Evolutionary conservation across 2,797 vertebrate genomes (phyloP).

Genomic region (Lepus townsendii): DNA sequence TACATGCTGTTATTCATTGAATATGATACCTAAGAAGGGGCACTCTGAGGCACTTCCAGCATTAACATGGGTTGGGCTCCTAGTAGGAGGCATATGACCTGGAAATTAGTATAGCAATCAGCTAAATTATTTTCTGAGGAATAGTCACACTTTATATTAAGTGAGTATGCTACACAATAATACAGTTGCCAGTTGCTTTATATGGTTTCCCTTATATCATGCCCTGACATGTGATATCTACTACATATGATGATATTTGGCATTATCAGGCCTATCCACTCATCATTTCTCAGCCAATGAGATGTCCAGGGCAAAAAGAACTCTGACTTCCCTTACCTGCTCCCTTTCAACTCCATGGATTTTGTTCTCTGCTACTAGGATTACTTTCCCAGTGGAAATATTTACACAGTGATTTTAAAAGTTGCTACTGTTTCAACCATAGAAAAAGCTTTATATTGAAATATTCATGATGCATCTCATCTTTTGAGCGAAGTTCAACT

Average conservation of each 20-base stretch:
- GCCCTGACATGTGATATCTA: background rate
- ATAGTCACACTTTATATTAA: background rate
- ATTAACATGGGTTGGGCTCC: background rate
- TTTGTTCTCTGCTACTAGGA: background rate
- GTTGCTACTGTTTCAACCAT: background rate
- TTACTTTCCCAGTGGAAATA: background rate
- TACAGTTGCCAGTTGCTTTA: background rate
- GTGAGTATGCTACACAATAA: background rate
- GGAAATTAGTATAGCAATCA: background rate
- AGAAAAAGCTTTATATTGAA: background rate
- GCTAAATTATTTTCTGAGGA: background rate
- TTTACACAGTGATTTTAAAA: background rate
- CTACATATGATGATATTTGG: background rate
- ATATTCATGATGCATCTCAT: background rate
- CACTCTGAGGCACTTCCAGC: background rate
- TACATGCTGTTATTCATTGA: background rate
- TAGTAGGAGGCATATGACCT: background rate
- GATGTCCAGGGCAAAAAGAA: background rate
- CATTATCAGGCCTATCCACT: background rate
- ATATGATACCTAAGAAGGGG: background rate
- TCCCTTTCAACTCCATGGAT: background rate
- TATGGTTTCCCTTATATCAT: background rate
- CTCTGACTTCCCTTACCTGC: no score
- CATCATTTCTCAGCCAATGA: background rate
- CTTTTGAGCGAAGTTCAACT: constrained; percentile 55